Evolutionary conservation across 2,797 vertebrate genomes (phyloP).

Genomic region (Clarias fuscus): DNA sequence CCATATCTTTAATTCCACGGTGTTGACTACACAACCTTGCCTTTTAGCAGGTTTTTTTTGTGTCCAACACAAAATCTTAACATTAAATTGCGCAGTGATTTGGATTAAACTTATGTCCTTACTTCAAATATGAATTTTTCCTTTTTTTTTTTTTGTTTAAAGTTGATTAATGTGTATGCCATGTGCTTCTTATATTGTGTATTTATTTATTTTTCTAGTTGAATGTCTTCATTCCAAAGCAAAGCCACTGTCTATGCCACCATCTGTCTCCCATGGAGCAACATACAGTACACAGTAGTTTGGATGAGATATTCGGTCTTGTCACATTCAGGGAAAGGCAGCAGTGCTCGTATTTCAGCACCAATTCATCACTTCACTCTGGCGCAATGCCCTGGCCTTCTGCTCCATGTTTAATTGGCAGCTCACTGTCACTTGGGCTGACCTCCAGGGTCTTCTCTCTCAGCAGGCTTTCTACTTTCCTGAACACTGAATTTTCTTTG

Average conservation of each 20-base stretch:
- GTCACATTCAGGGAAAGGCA: slow-evolving; percentile 38
- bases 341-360: slow-evolving; percentile 22
- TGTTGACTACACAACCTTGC: background rate
- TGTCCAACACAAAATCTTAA: background rate
- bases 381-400: slow-evolving; percentile 22
- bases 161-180: background rate
- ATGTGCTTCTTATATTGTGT: background rate
- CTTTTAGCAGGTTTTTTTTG: background rate
- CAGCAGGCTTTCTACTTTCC: slow-evolving; percentile 66
- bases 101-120: background rate
- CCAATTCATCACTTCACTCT: slow-evolving; percentile 34
- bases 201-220: background rate
- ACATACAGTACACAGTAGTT: slow-evolving; percentile 18
- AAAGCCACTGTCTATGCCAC: background rate
- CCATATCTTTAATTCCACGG: background rate
- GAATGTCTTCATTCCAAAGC: slow-evolving; percentile 9
- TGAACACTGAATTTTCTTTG: slow-evolving; percentile 61
- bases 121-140: background rate
- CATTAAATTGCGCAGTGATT: background rate
- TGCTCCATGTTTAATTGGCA: slow-evolving; percentile 40
- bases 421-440: slow-evolving; percentile 36
- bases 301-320: slow-evolving; percentile 29
- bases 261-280: slow-evolving; percentile 19
- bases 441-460: slow-evolving; percentile 59
- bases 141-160: background rate